Percentiles rank a stretch among this genome's conserved stretches.
These are phyloP conservation scores for Premnoplex brunnescens DNA, from an alignment of 2,797 vertebrate species.

Conservation along the genomic window DNA sequence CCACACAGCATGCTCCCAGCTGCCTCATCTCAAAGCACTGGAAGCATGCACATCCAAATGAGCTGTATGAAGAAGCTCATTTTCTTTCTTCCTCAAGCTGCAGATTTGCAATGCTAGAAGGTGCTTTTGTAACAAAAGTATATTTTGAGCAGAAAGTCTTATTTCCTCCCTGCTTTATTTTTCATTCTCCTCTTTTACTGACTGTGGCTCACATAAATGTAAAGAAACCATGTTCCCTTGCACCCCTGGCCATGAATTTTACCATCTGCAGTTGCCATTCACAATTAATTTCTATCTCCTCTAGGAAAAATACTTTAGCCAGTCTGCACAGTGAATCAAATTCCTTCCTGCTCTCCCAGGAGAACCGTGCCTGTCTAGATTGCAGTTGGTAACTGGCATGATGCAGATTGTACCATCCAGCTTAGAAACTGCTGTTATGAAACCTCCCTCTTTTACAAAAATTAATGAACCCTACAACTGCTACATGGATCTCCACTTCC, in stretches of 20 bases:
- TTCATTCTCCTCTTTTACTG: background rate
- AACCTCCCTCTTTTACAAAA: background rate
- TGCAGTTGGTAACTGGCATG: background rate
- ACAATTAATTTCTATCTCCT: background rate
- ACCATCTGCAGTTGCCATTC: background rate
- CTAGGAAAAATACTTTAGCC: background rate
- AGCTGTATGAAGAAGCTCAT: background rate
- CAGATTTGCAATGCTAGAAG: background rate
- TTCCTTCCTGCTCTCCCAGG: background rate
- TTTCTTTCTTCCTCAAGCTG: background rate
- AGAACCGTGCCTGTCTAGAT: background rate
- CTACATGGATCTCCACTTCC: background rate
- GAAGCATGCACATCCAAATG: background rate
- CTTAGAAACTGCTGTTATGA: background rate
- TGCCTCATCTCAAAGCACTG: constrained; percentile 26
- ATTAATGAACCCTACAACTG: background rate
- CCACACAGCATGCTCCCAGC: background rate
- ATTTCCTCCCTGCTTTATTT: background rate
- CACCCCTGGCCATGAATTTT: background rate
- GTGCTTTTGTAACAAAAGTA: background rate
- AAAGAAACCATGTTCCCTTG: background rate
- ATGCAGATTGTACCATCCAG: background rate
- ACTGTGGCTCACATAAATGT: background rate
- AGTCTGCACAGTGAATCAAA: background rate
- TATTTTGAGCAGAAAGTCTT: background rate